Base-by-base conservation (phyloP, 2,888 invertebrate species). In the Orchesellides sinensis region DNA sequence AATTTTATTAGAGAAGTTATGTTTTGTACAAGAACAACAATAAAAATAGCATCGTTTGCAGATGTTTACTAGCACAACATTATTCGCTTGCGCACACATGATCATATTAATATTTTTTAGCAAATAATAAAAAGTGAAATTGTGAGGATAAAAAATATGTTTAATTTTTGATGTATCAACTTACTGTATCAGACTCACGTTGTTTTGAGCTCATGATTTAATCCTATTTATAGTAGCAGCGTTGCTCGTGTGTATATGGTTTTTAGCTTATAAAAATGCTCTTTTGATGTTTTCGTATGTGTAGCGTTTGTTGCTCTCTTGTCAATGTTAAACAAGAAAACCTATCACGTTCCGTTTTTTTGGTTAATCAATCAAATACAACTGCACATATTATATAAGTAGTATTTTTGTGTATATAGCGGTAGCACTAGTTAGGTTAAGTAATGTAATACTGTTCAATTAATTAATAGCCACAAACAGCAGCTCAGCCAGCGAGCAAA, bases 131-230 rank as follows among this genome's bases (percentile, higher is more conserved):
- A 75, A 68, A 68, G 77, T 77, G 77, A 77, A 68, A 68, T 47
- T 56, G 45, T 29, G 23, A 52, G 47, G 27, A 49, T 45, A 49
- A 69, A n/a, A 21, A 32, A 54, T 23, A 56, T 40, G 40, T 23
- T 35, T 63, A 49, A 49, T 63, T 63, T 32, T n/a, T 63, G 35
- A 21, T 65, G 47, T 25, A 59, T 72, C 21, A 61, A 85, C 87
- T 87, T 86, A 87, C 87, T 83, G 84, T 85, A 66, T 87, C 87
- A 81, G 87, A 87, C 79, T 86, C 87, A 69, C 83, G 85, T 68
- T 84, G 87, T 85, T 85, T 87, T 84, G 85, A 86, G 84, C 85
- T 86, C 85, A 85, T 87, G 80, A 68, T 85, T 81, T 52, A 59
- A 35, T 66, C 66, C 66, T 66, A 40, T 61, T 63, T 45, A 47